phyloP scores from a whole-genome alignment of 2,797 vertebrate genomes.

The Pseudopleuronectes americanus region DNA sequence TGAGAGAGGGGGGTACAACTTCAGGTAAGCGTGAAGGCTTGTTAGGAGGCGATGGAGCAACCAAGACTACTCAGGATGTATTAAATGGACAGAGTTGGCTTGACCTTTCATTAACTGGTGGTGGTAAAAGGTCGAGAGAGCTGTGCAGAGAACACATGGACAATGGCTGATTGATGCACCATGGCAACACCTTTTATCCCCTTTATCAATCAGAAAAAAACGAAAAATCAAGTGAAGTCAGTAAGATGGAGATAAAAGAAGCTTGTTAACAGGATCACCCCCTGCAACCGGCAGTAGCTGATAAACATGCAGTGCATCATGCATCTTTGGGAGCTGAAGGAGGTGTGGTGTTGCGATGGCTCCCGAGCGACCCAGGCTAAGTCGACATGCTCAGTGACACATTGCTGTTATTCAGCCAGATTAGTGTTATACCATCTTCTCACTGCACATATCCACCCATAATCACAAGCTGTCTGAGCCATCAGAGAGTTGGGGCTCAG shows the following conservation, averaged over 20 bases:
- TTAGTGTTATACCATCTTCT: slow-evolving; percentile 74
- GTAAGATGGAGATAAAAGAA: not conserved
- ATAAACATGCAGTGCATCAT: slow-evolving; percentile 20
- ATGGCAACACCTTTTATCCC: not conserved
- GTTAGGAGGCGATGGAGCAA: slow-evolving; percentile 74
- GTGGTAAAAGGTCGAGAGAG: slow-evolving; percentile 37
- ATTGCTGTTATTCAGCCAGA: slow-evolving; percentile 74
- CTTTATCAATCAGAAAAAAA: not conserved
- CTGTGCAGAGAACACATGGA: slow-evolving; percentile 11
- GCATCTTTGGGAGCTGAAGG: slow-evolving; percentile 36
- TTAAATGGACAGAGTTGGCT: slow-evolving; percentile 63
- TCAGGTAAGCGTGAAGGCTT: slow-evolving; percentile 59
- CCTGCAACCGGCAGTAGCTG: slow-evolving; percentile 17
- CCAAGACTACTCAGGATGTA: slow-evolving; percentile 61
- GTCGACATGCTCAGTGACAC: slow-evolving; percentile 67
- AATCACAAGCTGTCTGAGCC: slow-evolving; percentile 76
- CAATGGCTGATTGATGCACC: slow-evolving; percentile 12
- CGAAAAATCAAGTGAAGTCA: slow-evolving; percentile 4
- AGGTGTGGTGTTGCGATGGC: slow-evolving; percentile 48
- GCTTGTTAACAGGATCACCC: not conserved
- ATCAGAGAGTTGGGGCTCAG: slow-evolving; percentile 68
- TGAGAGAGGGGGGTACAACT: slow-evolving; percentile 32
- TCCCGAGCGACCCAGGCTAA: slow-evolving; percentile 54
- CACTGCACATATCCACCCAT: slow-evolving; percentile 73
- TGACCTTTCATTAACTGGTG: slow-evolving; percentile 72